Conservation (phyloP, 2,113 vertebrate species). For the Bambusicola thoracicus region DNA sequence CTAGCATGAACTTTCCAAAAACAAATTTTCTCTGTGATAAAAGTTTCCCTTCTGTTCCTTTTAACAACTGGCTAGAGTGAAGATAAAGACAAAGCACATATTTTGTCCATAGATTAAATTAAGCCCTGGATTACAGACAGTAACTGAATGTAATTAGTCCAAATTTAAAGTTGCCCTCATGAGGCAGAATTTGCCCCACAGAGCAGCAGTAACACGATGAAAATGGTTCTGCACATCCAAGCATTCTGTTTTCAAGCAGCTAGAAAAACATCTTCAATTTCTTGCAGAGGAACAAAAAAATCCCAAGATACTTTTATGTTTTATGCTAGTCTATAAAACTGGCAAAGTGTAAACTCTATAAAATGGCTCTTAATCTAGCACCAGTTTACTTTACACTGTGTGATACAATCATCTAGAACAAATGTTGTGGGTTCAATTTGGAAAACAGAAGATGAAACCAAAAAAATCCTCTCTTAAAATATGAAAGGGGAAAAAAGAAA, state of each 20-base stretch:
- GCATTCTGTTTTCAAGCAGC: constrained; percentile 18
- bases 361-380: constrained; percentile 61
- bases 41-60: constrained; percentile 28
- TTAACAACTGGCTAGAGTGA: constrained; percentile 20
- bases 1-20: background rate
- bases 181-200: constrained; percentile 15
- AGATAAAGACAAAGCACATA: constrained; percentile 36
- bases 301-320: constrained; percentile 51
- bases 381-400: constrained; percentile 27
- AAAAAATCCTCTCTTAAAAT: background rate
- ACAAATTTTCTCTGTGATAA: background rate
- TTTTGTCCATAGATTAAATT: constrained; percentile 4
- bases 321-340: constrained; percentile 58
- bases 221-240: constrained; percentile 11
- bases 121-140: constrained; percentile 20
- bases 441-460: constrained; percentile 13
- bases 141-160: constrained; percentile 54
- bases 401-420: constrained; percentile 26
- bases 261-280: constrained; percentile 55
- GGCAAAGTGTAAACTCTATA: constrained; percentile 62
- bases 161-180: constrained; percentile 20
- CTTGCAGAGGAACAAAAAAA: constrained; percentile 48
- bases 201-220: constrained; percentile 1
- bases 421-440: background rate
- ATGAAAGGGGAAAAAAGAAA: background rate